These are phyloP conservation scores for Drosophila flavopinicola DNA, from an alignment of 2,888 invertebrate species.

Conservation along the genomic window DNA sequence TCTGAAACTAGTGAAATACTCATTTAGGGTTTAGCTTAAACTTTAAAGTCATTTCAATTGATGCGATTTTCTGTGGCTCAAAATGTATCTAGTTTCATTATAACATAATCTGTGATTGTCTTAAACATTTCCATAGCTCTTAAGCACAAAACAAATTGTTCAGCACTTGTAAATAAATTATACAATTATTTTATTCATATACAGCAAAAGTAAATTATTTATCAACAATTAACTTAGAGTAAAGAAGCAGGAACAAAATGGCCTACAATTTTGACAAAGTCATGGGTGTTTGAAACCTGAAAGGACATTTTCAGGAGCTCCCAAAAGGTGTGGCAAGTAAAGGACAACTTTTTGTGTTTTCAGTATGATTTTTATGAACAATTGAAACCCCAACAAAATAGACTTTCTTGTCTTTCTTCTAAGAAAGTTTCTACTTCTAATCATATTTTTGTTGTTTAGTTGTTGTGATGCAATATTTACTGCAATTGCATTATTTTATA, in stretches of 20 bases:
- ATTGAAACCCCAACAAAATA: too few relatives aligned
- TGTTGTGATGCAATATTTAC: conserved; percentile 14
- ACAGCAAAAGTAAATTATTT: background rate
- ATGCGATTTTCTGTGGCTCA: conserved; percentile 19
- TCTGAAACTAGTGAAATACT: conserved; percentile 20
- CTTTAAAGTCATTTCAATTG: background rate
- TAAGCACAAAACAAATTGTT: conserved; percentile 20
- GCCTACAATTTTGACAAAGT: too few relatives aligned
- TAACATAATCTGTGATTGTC: conserved; percentile 53
- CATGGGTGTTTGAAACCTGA: too few relatives aligned
- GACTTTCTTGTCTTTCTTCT: too few relatives aligned
- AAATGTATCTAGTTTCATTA: conserved; percentile 28
- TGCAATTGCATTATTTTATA: conserved; percentile 8
- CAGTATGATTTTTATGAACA: too few relatives aligned
- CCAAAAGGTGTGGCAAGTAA: too few relatives aligned
- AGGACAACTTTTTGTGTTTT: too few relatives aligned
- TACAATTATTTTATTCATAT: background rate
- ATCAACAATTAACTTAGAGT: too few relatives aligned
- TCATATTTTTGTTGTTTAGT: too few relatives aligned
- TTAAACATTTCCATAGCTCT: conserved; percentile 44
- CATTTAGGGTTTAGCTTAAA: background rate
- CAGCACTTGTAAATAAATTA: conserved; percentile 37
- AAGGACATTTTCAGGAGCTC: too few relatives aligned
- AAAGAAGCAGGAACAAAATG: too few relatives aligned
- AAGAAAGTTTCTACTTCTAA: too few relatives aligned